Percentiles rank a stretch among this genome's conserved stretches.
Evolutionary conservation across 2,113 vertebrate genomes (phyloP).

Genomic region (Pionites leucogaster): DNA sequence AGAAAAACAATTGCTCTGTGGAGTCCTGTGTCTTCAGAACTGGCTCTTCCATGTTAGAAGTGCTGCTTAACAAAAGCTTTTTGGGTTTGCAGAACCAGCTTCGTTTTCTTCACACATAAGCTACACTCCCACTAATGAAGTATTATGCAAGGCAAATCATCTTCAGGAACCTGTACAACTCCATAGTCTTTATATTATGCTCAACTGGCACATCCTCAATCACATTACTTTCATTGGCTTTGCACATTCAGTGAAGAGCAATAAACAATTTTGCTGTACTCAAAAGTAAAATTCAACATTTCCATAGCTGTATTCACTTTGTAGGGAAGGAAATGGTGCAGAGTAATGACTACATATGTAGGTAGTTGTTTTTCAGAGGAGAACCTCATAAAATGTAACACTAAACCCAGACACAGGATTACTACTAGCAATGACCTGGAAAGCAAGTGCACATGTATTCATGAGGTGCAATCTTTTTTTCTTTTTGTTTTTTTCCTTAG

Average conservation of each 20-base stretch:
- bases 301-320: neutral
- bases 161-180: neutral
- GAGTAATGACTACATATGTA: neutral
- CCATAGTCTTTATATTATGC: neutral
- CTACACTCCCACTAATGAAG: neutral
- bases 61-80: neutral
- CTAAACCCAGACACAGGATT: neutral
- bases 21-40: neutral
- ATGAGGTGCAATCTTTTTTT: neutral
- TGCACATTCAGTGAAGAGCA: fast-evolving
- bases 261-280: neutral
- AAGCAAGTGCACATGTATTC: neutral
- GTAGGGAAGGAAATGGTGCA: neutral
- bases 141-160: neutral
- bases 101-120: neutral
- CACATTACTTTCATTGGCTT: neutral
- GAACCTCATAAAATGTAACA: neutral
- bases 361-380: neutral
- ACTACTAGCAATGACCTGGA: neutral
- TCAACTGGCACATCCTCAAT: neutral
- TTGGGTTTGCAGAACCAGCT: neutral
- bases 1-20: neutral
- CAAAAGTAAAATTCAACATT: neutral
- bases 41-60: neutral
- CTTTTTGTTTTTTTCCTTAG: neutral